These are phyloP conservation scores for Machimus atricapillus DNA, from an alignment of 2,888 invertebrate genomes.

Conservation along the genomic window DNA sequence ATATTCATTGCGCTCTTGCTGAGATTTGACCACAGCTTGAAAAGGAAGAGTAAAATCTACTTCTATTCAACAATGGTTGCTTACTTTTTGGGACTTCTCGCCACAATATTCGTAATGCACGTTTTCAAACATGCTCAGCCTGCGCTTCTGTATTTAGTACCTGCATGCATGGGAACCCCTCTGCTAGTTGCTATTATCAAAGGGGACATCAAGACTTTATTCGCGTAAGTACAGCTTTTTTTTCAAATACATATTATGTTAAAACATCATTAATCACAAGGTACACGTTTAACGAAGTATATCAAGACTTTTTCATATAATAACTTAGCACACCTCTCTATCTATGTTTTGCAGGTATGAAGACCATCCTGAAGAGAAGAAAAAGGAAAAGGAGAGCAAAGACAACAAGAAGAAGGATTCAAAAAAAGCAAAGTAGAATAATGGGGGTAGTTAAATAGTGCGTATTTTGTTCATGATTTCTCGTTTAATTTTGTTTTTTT, in stretches of 20 bases:
- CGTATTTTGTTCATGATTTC: not conserved
- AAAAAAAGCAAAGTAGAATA: slow-evolving; percentile 58
- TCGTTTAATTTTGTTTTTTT: not conserved
- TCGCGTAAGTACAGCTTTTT: slow-evolving; percentile 74
- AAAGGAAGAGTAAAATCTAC: slow-evolving; percentile 81
- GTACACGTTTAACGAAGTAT: no score
- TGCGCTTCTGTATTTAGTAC: slow-evolving; percentile 95
- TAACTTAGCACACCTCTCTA: no score
- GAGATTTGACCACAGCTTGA: slow-evolving; percentile 91
- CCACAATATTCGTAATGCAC: slow-evolving; percentile 98
- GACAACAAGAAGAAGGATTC: slow-evolving; percentile 61
- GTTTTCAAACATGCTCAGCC: slow-evolving; percentile 98
- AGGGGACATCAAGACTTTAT: slow-evolving; percentile 88
- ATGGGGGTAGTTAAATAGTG: not conserved
- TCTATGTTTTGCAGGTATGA: slow-evolving; percentile 67
- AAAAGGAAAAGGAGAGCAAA: slow-evolving; percentile 60
- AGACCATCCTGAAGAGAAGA: slow-evolving; percentile 69
- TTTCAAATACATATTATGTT: not conserved
- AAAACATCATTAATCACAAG: no score
- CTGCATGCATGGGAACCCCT: slow-evolving; percentile 93
- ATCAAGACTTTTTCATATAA: no score
- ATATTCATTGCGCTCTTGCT: slow-evolving; percentile 97
- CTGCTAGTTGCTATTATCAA: slow-evolving; percentile 83
- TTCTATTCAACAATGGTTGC: slow-evolving; percentile 92
- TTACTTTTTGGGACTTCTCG: slow-evolving; percentile 90